A percentile compares a stretch with the other conserved stretches of the same genome.
These are phyloP conservation scores for Gobio occitaniae DNA, from an alignment of 2,797 vertebrate genomes.

Conservation along the genomic window DNA sequence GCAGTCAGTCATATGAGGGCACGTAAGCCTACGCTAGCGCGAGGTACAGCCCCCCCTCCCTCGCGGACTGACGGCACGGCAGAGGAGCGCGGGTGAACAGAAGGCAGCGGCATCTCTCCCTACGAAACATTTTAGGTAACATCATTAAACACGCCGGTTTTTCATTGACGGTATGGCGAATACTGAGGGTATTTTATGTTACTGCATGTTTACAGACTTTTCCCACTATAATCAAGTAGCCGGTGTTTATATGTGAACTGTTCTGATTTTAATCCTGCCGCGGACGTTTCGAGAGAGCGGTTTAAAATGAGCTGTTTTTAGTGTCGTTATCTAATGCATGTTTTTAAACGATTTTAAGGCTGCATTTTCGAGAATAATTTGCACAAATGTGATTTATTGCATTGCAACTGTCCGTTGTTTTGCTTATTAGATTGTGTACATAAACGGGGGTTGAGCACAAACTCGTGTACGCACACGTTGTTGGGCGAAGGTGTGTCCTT, in stretches of 20 bases:
- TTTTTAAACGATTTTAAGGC: not conserved
- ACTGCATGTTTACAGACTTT: not conserved
- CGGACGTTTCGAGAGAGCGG: not conserved
- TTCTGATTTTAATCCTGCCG: constrained; percentile 13
- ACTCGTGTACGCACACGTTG: constrained; percentile 84
- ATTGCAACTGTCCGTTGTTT: constrained; percentile 9
- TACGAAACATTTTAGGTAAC: constrained; percentile 44
- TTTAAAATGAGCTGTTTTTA: not conserved
- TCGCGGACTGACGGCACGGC: constrained; percentile 34
- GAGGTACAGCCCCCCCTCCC: constrained; percentile 56
- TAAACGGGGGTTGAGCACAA: constrained; percentile 66
- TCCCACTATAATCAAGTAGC: not conserved
- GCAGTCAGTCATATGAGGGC: constrained; percentile 67
- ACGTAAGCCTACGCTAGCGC: constrained; percentile 65
- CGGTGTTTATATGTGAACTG: not conserved
- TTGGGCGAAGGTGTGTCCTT: constrained; percentile 74
- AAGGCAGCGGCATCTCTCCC: constrained; percentile 32
- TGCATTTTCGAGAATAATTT: not conserved
- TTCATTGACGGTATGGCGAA: not conserved
- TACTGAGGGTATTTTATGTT: not conserved
- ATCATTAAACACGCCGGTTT: not conserved
- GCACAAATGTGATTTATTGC: not conserved
- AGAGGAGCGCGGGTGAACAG: constrained; percentile 69
- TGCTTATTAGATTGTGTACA: constrained; percentile 10
- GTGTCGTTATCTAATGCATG: not conserved